Evolutionary conservation across 2,797 vertebrate genomes (phyloP).

Genomic region (Hemitrygon akajei): DNA sequence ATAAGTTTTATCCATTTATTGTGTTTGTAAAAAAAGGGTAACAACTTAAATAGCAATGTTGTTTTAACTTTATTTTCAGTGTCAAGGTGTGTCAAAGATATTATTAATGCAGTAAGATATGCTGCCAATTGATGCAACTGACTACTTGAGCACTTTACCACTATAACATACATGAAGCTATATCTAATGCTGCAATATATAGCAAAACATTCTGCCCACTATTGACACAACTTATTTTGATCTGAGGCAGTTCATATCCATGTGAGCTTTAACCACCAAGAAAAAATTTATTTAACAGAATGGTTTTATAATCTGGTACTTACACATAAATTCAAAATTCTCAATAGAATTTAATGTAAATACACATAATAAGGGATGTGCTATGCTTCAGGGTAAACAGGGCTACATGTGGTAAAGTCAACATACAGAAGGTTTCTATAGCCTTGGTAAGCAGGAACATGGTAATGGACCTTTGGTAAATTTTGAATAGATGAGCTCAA

Average conservation of each 20-base stretch:
- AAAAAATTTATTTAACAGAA: not conserved
- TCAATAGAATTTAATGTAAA: not conserved
- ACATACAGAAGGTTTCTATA: not conserved
- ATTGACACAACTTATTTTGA: not conserved
- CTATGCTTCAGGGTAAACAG: not conserved
- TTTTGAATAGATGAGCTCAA: not conserved
- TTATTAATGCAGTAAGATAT: not conserved
- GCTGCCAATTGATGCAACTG: not conserved
- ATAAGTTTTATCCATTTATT: not conserved
- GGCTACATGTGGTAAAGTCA: not conserved
- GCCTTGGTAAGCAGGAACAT: not conserved
- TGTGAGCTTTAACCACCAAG: not conserved
- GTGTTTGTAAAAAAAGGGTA: not conserved
- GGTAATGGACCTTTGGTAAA: too few species aligned
- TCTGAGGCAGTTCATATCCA: not conserved
- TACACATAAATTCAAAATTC: not conserved
- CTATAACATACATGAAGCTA: not conserved
- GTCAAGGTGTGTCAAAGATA: not conserved
- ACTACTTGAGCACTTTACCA: not conserved
- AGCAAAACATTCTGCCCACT: not conserved
- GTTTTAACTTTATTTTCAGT: not conserved
- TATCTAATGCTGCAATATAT: not conserved
- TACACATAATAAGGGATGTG: not conserved
- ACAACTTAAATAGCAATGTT: not conserved
- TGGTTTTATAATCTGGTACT: not conserved